Evolutionary conservation across 92 coral and sea anemone species (phyloP), one percentile per base, ranked within the genome.

Genomic region (Parazoanthus darwini): DNA sequence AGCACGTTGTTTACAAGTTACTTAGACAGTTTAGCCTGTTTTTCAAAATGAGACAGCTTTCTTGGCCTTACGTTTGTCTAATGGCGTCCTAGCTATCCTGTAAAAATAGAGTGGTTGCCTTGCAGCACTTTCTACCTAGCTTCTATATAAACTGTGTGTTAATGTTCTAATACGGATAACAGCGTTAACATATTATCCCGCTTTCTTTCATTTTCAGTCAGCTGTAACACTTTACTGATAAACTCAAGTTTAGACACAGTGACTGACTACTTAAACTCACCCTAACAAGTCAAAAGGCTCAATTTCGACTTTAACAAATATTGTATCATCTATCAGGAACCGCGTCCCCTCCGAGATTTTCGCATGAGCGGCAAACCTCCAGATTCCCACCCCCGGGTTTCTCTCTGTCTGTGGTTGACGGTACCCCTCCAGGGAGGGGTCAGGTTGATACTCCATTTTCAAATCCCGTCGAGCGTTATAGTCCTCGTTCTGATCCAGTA

Each of bases 211-310:
- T 22, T 63, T 4, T 63, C 25, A 22, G 25, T 63, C 70, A 5
- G 70, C 22, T 63, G 25, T 20, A 63, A 63, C 1, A 22, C 26
- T 14, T 74, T 74, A 14, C 2, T 29, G 33, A 29, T 29, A 35
- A 18, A 29, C 13, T 13, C 9, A 11, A 23, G 9, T 72, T 29
- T 36, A 72, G 76, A 14, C 76, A 72, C 76, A 72, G 76, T 78
- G 83, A 36, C 70, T 80, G 68, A 56, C 35, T 35, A 63, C 8
- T 20, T 18, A 58, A 59, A 80, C 85, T 81, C 85, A 81, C 78
- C 86, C 86, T 51, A 83, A 68, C 78, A 83, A 43, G 20, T 83
- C 86, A 71, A 83, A 83, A 42, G 86, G 86, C 65, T 83, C 86
- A 25, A 83, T 71, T 83, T 67, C 86, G 42, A 83, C 78, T 71